Conservation (phyloP, 2,888 invertebrate genomes). For the Sminthurinus aureus region DNA sequence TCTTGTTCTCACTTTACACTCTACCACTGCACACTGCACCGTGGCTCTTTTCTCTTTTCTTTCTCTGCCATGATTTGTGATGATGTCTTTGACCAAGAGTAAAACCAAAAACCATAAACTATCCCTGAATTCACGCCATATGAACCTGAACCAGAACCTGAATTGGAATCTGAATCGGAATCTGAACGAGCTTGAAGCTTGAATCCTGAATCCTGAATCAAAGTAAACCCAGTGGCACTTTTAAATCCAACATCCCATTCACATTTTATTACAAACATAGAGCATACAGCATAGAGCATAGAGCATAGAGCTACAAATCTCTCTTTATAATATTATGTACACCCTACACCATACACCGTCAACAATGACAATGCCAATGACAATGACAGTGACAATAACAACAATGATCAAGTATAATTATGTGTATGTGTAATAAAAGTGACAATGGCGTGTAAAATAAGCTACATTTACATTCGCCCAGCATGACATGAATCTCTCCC, state of each 20-base stretch:
- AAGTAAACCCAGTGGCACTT: too few species aligned
- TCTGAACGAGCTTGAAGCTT: too few species aligned
- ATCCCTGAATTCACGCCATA: background rate
- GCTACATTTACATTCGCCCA: background rate
- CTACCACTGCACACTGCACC: background rate
- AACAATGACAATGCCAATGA: background rate
- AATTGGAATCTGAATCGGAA: too few species aligned
- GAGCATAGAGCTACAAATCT: too few species aligned
- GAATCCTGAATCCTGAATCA: too few species aligned
- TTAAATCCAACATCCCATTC: too few species aligned
- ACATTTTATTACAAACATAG: too few species aligned
- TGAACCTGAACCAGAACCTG: background rate
- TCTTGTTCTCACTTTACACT: background rate
- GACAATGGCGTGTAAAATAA: conserved; percentile 23
- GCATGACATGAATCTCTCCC: too few species aligned
- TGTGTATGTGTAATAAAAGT: conserved; percentile 3
- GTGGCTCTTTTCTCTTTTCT: background rate
- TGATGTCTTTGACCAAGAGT: conserved; percentile 2
- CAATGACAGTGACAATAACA: background rate
- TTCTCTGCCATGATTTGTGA: background rate
- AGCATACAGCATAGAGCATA: too few species aligned
- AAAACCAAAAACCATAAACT: background rate
- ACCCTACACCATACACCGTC: too few species aligned
- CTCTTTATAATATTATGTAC: too few species aligned
- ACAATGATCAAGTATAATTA: background rate